phyloP scores from a whole-genome alignment of 2,113 vertebrate species.

The Atlantisia rogersi region DNA sequence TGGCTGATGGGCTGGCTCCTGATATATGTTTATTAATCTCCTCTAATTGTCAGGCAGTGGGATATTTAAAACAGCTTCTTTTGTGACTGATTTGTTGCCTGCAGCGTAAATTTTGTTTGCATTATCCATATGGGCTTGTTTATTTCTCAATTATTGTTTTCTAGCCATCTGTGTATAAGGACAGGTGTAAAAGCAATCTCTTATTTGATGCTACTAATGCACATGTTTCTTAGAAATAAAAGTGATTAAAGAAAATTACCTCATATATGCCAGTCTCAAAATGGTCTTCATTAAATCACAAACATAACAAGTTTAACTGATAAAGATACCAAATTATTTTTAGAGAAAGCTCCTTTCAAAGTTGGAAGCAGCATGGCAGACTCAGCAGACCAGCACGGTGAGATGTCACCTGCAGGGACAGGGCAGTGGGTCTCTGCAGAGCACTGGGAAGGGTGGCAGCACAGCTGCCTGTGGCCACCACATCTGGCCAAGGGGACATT shows the following conservation, averaged over 20 bases:
- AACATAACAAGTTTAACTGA: background rate
- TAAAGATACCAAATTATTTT: background rate
- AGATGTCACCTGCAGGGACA: background rate
- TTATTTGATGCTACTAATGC: background rate
- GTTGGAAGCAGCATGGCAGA: background rate
- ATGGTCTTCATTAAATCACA: background rate
- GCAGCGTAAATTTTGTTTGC: background rate
- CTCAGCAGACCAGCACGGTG: accelerated
- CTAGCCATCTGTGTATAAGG: background rate
- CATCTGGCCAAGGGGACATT: background rate
- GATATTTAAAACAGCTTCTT: background rate
- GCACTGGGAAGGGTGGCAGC: accelerated
- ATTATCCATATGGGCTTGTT: background rate
- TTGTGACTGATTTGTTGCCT: background rate
- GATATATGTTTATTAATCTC: background rate
- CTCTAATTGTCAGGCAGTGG: background rate
- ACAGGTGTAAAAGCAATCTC: background rate
- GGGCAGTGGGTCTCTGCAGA: background rate
- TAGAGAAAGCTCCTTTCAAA: background rate
- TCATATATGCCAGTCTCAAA: background rate
- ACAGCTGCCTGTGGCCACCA: background rate
- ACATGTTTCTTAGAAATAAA: background rate
- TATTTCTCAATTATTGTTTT: background rate
- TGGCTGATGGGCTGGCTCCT: background rate
- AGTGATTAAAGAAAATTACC: background rate